A percentile compares a stretch with the other conserved stretches of the same genome.
Conservation (phyloP, 1,140 invertebrate species). For the Bombus waltoni region DNA sequence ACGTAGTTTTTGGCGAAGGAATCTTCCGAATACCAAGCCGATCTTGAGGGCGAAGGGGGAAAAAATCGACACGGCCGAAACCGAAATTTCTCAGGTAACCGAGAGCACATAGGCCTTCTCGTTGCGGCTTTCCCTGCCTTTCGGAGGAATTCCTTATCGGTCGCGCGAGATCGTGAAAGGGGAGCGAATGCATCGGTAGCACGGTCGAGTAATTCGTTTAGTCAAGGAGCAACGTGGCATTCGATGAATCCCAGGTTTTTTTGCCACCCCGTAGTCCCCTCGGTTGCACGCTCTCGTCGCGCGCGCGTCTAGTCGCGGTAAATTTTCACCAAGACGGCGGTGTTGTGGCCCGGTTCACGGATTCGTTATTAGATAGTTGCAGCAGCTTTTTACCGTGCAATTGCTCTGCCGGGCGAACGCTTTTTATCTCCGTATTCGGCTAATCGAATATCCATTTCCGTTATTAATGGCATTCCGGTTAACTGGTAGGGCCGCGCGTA, state of each 20-base stretch:
- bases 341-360: not conserved
- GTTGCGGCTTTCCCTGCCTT: not conserved
- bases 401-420: not conserved
- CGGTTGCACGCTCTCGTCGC: not conserved
- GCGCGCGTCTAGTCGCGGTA: constrained; percentile 1
- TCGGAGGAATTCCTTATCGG: constrained; percentile 19
- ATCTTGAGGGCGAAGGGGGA: not conserved
- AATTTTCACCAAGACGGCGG: constrained; percentile 5
- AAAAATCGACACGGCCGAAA: not conserved
- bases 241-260: constrained; percentile 12
- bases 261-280: not conserved
- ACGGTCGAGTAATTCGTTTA: constrained; percentile 34
- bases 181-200: not conserved
- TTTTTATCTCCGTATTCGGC: constrained; percentile 10
- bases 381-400: not conserved
- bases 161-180: constrained; percentile 7
- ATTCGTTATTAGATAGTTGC: constrained; percentile 21
- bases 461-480: constrained; percentile 64
- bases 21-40: constrained; percentile 6
- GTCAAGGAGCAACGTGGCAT: constrained; percentile 12
- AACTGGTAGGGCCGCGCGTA: constrained; percentile 30
- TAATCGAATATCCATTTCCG: constrained; percentile 62
- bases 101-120: not conserved
- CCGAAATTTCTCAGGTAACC: constrained; percentile 16
- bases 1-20: not conserved